Conservation (phyloP, 1,140 invertebrate species). For the Physella acuta region DNA sequence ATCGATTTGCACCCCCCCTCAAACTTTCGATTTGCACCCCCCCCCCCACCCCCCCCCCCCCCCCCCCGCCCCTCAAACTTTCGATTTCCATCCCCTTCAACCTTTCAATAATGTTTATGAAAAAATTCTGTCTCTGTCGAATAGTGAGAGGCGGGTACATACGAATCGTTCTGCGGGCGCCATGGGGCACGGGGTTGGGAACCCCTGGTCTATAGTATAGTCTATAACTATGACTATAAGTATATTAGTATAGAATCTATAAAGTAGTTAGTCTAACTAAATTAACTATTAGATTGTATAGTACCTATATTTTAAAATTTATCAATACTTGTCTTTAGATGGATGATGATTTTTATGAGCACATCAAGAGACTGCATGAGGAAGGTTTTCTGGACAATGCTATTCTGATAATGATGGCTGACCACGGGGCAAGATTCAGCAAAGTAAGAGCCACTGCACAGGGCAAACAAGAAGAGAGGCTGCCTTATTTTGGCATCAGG, state of each 20-base stretch:
- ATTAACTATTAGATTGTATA: neutral
- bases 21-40: too few relatives aligned
- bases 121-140: too few relatives aligned
- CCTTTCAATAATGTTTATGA: too few relatives aligned
- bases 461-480: conserved; percentile 8
- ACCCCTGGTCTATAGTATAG: neutral
- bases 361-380: conserved; percentile 4
- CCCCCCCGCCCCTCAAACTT: too few relatives aligned
- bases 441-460: neutral
- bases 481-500: conserved; percentile 58
- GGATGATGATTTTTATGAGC: neutral
- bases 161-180: too few relatives aligned
- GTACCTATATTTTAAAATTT: neutral
- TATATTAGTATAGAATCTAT: neutral
- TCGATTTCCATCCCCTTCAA: too few relatives aligned
- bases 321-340: neutral
- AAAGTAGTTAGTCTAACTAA: neutral
- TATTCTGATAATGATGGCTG: conserved; percentile 3
- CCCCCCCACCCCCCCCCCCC: too few relatives aligned
- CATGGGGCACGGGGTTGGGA: too few relatives aligned
- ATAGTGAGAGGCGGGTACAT: too few relatives aligned
- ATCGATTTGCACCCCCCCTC: too few relatives aligned
- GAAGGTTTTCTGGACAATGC: neutral
- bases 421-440: neutral
- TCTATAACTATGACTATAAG: neutral